Evolutionary conservation across 2,797 vertebrate species (phyloP).

Genomic region (Ctenosaura bakeri): DNA sequence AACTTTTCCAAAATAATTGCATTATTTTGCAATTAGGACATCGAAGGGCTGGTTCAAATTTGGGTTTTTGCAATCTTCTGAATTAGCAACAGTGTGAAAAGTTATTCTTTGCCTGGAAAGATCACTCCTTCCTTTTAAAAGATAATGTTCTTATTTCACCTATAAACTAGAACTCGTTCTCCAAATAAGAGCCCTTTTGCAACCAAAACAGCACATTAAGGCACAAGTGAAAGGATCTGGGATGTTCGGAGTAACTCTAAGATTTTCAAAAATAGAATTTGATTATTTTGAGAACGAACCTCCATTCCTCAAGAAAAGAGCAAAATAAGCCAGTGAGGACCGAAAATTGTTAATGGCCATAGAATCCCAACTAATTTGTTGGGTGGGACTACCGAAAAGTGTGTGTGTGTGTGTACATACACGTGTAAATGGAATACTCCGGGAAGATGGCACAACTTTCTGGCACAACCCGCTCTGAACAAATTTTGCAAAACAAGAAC

Average conservation of each 20-base stretch:
- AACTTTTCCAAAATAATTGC: neutral
- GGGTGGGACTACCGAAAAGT: neutral
- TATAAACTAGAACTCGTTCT: neutral
- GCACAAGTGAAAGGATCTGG: neutral
- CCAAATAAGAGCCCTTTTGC: neutral
- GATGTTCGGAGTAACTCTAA: too few species aligned
- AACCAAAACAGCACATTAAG: neutral
- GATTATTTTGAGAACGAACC: too few species aligned
- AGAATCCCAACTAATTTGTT: neutral
- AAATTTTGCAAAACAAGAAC: too few species aligned
- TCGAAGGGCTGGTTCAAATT: neutral
- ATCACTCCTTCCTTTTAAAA: neutral
- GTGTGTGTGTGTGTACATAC: neutral
- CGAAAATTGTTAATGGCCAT: neutral
- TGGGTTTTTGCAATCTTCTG: slow-evolving; percentile 18
- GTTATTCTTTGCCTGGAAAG: neutral
- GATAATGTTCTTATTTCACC: neutral
- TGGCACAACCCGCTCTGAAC: too few species aligned
- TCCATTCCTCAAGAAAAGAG: too few species aligned
- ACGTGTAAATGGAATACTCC: neutral
- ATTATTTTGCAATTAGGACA: neutral
- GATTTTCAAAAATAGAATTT: neutral
- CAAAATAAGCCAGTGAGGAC: too few species aligned
- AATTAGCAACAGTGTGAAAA: slow-evolving; percentile 38
- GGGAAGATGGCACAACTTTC: neutral